Evolutionary conservation across 2,113 vertebrate species (phyloP).

Genomic region (Camelus dromedarius): DNA sequence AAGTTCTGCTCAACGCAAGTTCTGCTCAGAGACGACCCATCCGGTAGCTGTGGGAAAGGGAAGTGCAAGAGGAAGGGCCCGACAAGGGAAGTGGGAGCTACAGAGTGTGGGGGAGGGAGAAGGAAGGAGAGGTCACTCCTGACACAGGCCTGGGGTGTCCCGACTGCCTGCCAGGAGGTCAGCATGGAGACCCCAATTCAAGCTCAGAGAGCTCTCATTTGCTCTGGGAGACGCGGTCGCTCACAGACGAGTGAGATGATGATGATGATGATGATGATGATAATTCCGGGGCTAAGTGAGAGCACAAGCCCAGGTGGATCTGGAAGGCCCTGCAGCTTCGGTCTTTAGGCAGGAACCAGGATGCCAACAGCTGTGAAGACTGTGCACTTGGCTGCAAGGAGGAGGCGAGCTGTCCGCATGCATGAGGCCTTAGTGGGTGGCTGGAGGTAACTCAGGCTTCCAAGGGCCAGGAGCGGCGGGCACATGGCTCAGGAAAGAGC

Average conservation of each 20-base stretch:
- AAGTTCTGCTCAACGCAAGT: not conserved
- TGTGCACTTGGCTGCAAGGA: not conserved
- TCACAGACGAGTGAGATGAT: not conserved
- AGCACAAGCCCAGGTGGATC: rapidly evolving
- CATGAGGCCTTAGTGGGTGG: rapidly evolving
- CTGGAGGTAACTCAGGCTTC: not conserved
- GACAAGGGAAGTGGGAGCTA: not conserved
- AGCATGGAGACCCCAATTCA: not conserved
- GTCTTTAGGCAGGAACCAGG: not conserved
- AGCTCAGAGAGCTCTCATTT: not conserved
- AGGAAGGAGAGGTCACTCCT: too few species aligned
- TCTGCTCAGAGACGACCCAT: not conserved
- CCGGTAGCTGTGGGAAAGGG: not conserved
- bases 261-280: rapidly evolving
- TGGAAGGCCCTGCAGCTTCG: not conserved
- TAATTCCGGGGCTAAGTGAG: rapidly evolving
- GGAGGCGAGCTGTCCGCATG: rapidly evolving
- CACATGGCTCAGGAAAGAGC: not conserved
- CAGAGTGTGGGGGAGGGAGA: not conserved
- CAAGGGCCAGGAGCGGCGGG: not conserved
- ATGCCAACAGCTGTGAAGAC: not conserved
- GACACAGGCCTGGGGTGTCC: not conserved
- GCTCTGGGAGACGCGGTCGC: not conserved
- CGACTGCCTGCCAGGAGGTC: not conserved
- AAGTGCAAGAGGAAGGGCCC: not conserved